Evolutionary conservation across 2,888 invertebrate genomes (phyloP).

Genomic region (Malthinus seriepunctatus): DNA sequence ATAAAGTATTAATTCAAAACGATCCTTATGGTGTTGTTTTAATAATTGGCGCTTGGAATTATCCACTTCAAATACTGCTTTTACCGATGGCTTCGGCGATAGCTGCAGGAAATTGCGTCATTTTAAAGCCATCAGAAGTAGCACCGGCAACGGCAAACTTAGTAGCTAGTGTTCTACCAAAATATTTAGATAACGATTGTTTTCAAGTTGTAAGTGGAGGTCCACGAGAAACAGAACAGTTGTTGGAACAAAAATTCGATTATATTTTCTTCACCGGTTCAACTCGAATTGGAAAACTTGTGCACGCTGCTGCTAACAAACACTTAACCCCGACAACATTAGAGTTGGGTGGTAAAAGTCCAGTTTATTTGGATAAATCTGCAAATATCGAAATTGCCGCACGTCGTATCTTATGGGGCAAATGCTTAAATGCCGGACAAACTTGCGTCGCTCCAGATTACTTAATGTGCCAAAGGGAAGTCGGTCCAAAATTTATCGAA

Average conservation of each 20-base stretch:
- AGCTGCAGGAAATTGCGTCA: slow-evolving; percentile 87
- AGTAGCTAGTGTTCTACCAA: slow-evolving; percentile 76
- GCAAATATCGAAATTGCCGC: slow-evolving; percentile 77
- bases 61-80: slow-evolving; percentile 83
- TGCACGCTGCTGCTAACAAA: slow-evolving; percentile 73
- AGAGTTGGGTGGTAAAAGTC: slow-evolving; percentile 80
- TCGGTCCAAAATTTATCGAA: slow-evolving; percentile 62
- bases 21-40: slow-evolving; percentile 93
- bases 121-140: slow-evolving; percentile 90
- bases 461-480: slow-evolving; percentile 76
- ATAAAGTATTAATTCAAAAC: slow-evolving; percentile 72
- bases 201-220: slow-evolving; percentile 67
- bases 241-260: slow-evolving; percentile 73
- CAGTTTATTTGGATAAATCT: slow-evolving; percentile 85
- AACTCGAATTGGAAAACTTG: slow-evolving; percentile 65
- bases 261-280: slow-evolving; percentile 81
- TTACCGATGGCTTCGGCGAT: slow-evolving; percentile 84
- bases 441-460: slow-evolving; percentile 97
- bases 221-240: slow-evolving; percentile 66
- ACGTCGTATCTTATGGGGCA: slow-evolving; percentile 91
- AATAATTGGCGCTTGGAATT: slow-evolving; percentile 94
- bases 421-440: slow-evolving; percentile 89
- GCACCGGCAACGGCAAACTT: slow-evolving; percentile 71
- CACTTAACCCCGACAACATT: slow-evolving; percentile 74
- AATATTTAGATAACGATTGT: slow-evolving; percentile 80